Evolutionary conservation across 2,113 vertebrate genomes (phyloP), one percentile per base, ranked within the genome.

Genomic region (Choloepus hoffmanni): DNA sequence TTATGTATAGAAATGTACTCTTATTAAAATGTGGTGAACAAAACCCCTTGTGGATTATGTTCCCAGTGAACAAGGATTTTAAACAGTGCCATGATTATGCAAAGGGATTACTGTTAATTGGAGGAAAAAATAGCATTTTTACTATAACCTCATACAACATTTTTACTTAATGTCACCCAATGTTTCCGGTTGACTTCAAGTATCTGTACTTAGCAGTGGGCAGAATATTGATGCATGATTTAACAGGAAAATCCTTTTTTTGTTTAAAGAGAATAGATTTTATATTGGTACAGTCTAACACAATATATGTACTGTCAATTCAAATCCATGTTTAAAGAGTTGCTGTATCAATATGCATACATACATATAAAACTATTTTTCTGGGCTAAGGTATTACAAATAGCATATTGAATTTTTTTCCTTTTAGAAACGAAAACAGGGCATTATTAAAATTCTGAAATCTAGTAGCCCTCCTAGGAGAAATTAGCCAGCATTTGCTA

Each of bases 251-350:
- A 50, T 85, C 45, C 28, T 58, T 85, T 72, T 78, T 55, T 36
- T 89, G 62, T 45, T 86, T 90, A 62, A 90, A 84, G 58, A 94
- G 30, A 85, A 62, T 11, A 55, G 28, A 53, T 63, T 89, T 88
- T 85, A 58, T n/a, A 43, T 73, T 40, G n/a, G 55, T 87, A 67
- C 5, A 8, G 26, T 91, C 89, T 86, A 67, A 74, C 48, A 30
- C 48, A 70, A 87, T 50, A 48, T 50, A 70, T 8, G 48, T 30
- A 76, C 45, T 48, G 30, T 48, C 40, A 87, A 88, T 68, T 87
- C 36, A 95, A 87, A 87, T 58, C 45, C 73, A 82, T 87, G 87
- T 19, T 74, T 95, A 90, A 78, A 85, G n/a, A 95, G 67, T 36
- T 30, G 36, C 43, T 85, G 9, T 63, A 67, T 65, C 72, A 55